Conservation (phyloP, 2,888 invertebrate genomes). For the Pemphredon lugubris region DNA sequence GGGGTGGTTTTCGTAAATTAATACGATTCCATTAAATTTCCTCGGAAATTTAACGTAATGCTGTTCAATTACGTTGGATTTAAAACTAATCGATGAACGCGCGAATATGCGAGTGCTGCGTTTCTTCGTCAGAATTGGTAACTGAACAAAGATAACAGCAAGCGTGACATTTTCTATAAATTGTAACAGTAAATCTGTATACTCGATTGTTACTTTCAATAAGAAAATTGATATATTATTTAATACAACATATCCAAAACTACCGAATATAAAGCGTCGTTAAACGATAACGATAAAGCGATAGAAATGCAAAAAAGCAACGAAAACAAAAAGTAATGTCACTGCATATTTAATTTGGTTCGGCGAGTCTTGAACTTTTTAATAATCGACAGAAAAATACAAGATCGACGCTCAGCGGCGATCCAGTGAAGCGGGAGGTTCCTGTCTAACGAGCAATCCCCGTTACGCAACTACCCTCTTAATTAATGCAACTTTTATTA, state of each 20-base stretch:
- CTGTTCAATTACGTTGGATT: too few relatives aligned
- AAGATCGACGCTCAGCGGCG: conserved; percentile 59
- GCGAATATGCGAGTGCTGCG: too few relatives aligned
- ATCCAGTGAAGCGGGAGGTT: conserved; percentile 65
- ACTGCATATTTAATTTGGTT: conserved; percentile 38
- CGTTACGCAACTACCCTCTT: conserved; percentile 69
- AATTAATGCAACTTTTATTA: conserved; percentile 79
- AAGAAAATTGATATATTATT: too few relatives aligned
- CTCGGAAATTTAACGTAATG: background rate
- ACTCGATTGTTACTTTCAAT: too few relatives aligned
- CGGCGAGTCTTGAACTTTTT: conserved; percentile 35
- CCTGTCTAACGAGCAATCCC: conserved; percentile 69
- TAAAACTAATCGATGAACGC: too few relatives aligned
- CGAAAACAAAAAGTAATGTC: background rate
- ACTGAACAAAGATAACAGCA: too few relatives aligned
- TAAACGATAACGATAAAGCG: background rate
- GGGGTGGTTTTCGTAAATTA: background rate
- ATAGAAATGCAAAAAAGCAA: background rate
- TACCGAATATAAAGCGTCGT: too few relatives aligned
- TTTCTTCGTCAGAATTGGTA: too few relatives aligned
- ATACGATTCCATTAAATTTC: background rate
- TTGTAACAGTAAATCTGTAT: too few relatives aligned
- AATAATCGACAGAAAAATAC: conserved; percentile 58
- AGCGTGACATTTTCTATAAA: too few relatives aligned
- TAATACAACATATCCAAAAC: too few relatives aligned